phyloP scores from a whole-genome alignment of 2,113 vertebrate genomes.

The Paramisgurnus dabryanus region DNA sequence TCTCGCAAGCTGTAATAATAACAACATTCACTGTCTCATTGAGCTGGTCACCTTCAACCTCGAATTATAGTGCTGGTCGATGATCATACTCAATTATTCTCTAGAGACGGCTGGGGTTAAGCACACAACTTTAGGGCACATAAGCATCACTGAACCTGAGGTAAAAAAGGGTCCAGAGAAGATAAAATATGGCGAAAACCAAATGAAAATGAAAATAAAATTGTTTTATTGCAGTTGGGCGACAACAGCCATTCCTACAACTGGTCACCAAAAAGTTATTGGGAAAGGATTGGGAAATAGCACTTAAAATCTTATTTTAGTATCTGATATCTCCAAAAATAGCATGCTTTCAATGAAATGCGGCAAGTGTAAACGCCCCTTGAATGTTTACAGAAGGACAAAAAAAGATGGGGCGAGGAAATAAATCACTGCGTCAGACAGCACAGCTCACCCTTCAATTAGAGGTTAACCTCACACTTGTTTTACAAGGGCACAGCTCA shows the following conservation, averaged over 20 bases:
- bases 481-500: slow-evolving; percentile 51
- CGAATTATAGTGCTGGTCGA: slow-evolving; percentile 27
- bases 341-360: too few species aligned
- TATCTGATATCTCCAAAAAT: too few species aligned
- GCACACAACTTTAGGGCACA: slow-evolving; percentile 29
- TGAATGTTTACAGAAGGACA: not conserved
- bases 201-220: too few species aligned
- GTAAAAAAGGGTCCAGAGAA: not conserved
- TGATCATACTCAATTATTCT: slow-evolving; percentile 32
- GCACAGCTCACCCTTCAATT: slow-evolving; percentile 54
- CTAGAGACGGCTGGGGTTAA: slow-evolving; percentile 29
- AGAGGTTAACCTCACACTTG: slow-evolving; percentile 67
- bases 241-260: too few species aligned
- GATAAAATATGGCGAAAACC: too few species aligned
- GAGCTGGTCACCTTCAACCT: slow-evolving; percentile 30
- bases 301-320: too few species aligned
- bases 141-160: not conserved
- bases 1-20: slow-evolving; percentile 35
- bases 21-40: slow-evolving; percentile 35
- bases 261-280: too few species aligned
- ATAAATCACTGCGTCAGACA: slow-evolving; percentile 46
- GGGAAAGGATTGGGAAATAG: too few species aligned
- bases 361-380: not conserved
- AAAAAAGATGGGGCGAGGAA: not conserved
- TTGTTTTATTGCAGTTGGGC: too few species aligned